phyloP scores from a whole-genome alignment of 2,888 invertebrate genomes.

The Chrysolina haemoptera region DNA sequence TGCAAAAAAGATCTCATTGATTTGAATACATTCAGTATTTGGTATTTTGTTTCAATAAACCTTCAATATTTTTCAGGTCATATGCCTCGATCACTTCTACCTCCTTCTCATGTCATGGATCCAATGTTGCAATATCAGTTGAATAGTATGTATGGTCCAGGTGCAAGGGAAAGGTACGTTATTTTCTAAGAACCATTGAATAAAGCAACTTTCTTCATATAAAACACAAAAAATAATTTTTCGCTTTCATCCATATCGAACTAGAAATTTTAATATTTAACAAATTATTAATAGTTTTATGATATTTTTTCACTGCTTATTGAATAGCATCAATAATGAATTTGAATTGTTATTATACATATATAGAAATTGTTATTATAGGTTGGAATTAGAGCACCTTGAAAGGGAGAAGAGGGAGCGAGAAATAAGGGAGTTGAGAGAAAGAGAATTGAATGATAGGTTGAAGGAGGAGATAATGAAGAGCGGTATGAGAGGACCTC shows the following conservation, averaged over 20 bases:
- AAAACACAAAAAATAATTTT: no score
- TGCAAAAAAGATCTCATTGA: no score
- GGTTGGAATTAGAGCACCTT: conserved; percentile 77
- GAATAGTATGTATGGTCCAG: conserved; percentile 81
- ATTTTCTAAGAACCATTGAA: not conserved
- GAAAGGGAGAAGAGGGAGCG: conserved; percentile 82
- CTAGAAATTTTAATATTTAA: no score
- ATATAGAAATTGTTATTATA: conserved; percentile 30
- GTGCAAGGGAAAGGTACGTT: conserved; percentile 70
- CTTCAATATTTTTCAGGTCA: conserved; percentile 42
- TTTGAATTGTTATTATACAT: conserved; percentile 25
- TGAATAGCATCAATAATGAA: not conserved
- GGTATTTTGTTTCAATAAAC: conserved; percentile 20
- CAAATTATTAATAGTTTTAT: no score
- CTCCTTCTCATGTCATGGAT: conserved; percentile 82
- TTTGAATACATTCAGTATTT: not conserved
- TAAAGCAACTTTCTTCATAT: no score
- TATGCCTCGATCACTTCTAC: conserved; percentile 63
- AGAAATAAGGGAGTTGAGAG: conserved; percentile 85
- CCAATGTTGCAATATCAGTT: conserved; percentile 88
- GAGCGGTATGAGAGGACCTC: conserved; percentile 70
- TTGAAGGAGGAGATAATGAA: conserved; percentile 92
- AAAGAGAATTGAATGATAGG: conserved; percentile 86
- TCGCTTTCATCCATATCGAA: no score
- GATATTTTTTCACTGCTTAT: not conserved